A percentile compares a stretch with the other conserved stretches of the same genome.
Evolutionary conservation across 1,140 invertebrate genomes (phyloP).

Genomic region (Trichoplusia ni): DNA sequence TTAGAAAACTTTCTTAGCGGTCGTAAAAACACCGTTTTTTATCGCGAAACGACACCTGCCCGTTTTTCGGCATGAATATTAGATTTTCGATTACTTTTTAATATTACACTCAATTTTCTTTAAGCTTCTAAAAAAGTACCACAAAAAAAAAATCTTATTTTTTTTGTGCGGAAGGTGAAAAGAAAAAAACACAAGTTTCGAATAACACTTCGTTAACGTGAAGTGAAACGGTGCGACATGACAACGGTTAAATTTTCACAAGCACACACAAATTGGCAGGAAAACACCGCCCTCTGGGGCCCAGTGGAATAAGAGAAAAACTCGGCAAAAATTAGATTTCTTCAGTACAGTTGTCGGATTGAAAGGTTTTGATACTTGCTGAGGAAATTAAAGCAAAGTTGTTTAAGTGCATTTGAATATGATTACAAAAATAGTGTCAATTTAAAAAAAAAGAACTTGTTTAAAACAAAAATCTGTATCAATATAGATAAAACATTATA

Average conservation of each 20-base stretch:
- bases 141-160: background rate
- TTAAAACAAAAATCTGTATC: no score
- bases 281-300: constrained; percentile 52
- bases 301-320: constrained; percentile 66
- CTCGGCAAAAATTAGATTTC: constrained; percentile 75
- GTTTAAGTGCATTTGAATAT: constrained; percentile 5
- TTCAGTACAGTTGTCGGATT: constrained; percentile 35
- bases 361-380: constrained; percentile 53
- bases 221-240: constrained; percentile 44
- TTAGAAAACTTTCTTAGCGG: constrained; percentile 72
- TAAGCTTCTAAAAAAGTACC: background rate
- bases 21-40: constrained; percentile 66
- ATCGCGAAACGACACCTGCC: constrained; percentile 50
- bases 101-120: background rate
- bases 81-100: constrained; percentile 33
- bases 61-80: constrained; percentile 41
- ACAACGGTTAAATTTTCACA: constrained; percentile 64
- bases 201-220: constrained; percentile 34
- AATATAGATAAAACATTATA: no score
- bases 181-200: background rate
- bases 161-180: background rate
- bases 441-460: no score
- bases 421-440: no score
- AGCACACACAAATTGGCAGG: constrained; percentile 69
- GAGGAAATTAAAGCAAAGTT: background rate